These are phyloP conservation scores for Megamerina dolium DNA, from an alignment of 2,888 invertebrate species.

Conservation along the genomic window DNA sequence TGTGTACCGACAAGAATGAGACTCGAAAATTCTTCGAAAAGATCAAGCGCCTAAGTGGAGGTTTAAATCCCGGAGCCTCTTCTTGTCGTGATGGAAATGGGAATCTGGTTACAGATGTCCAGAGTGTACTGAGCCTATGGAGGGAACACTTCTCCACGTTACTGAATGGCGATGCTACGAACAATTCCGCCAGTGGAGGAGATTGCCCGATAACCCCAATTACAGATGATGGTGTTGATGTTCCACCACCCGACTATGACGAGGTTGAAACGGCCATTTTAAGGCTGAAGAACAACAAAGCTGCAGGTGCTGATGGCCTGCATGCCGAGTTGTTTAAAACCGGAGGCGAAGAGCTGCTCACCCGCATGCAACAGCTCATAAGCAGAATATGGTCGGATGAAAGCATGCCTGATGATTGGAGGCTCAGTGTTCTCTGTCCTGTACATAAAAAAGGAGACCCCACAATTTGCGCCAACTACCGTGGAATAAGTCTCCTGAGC, in stretches of 20 bases:
- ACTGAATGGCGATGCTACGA: not conserved
- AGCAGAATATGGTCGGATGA: slow-evolving; percentile 1
- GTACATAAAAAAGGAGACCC: not conserved
- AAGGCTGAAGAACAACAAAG: slow-evolving; percentile 1
- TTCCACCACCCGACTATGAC: slow-evolving; percentile 1
- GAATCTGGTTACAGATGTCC: no score
- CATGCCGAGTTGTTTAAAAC: not conserved
- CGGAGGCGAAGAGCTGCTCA: not conserved
- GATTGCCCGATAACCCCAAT: not conserved
- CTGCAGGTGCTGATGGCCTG: slow-evolving; percentile 1
- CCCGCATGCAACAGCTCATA: not conserved
- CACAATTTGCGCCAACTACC: no score
- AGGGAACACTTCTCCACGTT: slow-evolving; percentile 1
- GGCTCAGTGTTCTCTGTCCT: no score
- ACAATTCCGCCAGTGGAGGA: not conserved
- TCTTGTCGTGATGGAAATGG: not conserved
- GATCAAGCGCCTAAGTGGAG: not conserved
- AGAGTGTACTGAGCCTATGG: no score
- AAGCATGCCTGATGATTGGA: no score
- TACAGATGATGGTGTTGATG: slow-evolving; percentile 1
- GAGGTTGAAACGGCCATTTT: not conserved
- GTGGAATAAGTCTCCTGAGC: slow-evolving; percentile 5
- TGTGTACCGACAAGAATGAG: not conserved
- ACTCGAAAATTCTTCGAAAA: not conserved
- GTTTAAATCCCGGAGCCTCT: not conserved